phyloP scores from a whole-genome alignment of 2,888 invertebrate genomes.

The Epiblema foenella region DNA sequence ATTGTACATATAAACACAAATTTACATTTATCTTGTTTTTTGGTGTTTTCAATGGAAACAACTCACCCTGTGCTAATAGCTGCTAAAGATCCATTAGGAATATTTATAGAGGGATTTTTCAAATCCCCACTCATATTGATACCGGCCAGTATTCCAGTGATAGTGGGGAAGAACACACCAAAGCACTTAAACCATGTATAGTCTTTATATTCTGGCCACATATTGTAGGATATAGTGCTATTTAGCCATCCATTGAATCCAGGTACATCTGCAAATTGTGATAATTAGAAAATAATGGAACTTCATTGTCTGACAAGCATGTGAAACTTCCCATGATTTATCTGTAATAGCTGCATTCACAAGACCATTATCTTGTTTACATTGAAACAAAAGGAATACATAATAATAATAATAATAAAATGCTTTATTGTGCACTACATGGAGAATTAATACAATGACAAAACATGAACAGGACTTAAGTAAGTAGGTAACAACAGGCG shows the following conservation, averaged over 20 bases:
- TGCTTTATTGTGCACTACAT: too few species aligned
- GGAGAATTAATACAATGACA: too few species aligned
- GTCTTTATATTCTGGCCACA: slow-evolving; percentile 91
- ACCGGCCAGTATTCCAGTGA: slow-evolving; percentile 98
- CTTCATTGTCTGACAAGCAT: neutral
- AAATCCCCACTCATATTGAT: slow-evolving; percentile 99
- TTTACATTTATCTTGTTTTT: too few species aligned
- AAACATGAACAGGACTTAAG: too few species aligned
- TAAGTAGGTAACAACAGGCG: too few species aligned
- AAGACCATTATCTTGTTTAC: neutral
- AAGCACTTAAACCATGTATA: slow-evolving; percentile 98
- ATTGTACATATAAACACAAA: too few species aligned
- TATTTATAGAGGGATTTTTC: slow-evolving; percentile 94
- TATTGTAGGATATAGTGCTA: slow-evolving; percentile 91
- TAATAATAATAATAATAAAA: too few species aligned
- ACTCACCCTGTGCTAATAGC: slow-evolving; percentile 94
- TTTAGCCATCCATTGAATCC: slow-evolving; percentile 95
- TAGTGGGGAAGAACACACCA: slow-evolving; percentile 98
- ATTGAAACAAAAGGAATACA: neutral
- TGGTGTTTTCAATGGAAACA: neutral
- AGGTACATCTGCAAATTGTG: slow-evolving; percentile 42
- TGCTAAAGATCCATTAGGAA: slow-evolving; percentile 97
- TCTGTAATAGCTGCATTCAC: neutral
- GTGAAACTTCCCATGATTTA: neutral
- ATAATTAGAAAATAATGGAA: neutral